A percentile compares a stretch with the other conserved stretches of the same genome.
phyloP scores from a whole-genome alignment of 2,888 invertebrate species.

The Hypercompe scribonia region DNA sequence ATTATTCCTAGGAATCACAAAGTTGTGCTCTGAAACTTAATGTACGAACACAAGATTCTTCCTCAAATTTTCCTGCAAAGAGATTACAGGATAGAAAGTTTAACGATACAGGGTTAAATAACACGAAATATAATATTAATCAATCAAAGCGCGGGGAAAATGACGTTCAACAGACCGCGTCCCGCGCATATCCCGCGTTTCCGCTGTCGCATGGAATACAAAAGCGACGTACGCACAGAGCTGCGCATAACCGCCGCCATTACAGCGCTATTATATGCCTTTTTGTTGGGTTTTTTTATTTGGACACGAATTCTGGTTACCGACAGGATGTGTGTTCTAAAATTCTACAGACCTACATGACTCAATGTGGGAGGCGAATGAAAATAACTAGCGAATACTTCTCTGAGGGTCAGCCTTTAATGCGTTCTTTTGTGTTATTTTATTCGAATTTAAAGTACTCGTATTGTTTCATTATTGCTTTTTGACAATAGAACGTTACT shows the following conservation, averaged over 20 bases:
- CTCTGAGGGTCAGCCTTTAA: constrained; percentile 18
- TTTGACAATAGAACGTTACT: background rate
- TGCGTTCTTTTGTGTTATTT: background rate
- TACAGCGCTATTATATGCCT: constrained; percentile 79
- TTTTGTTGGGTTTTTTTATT: constrained; percentile 71
- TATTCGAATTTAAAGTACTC: background rate
- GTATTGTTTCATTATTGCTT: background rate
- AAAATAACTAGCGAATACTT: constrained; percentile 15
- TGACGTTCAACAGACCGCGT: constrained; percentile 50
- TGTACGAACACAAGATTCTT: too few species aligned
- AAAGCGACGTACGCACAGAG: constrained; percentile 61
- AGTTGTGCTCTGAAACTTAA: too few species aligned
- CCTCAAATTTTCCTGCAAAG: too few species aligned
- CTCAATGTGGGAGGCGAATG: constrained; percentile 40
- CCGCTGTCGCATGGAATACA: constrained; percentile 62
- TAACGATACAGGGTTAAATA: background rate
- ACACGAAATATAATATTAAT: constrained; percentile 44
- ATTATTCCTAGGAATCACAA: too few species aligned
- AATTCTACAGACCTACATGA: constrained; percentile 56
- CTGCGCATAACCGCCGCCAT: constrained; percentile 69
- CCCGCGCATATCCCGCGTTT: constrained; percentile 59
- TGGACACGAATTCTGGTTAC: constrained; percentile 61
- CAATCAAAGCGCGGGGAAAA: constrained; percentile 40
- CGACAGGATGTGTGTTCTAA: constrained; percentile 63
- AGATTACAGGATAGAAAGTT: background rate